A percentile compares a stretch with the other conserved stretches of the same genome.
These are phyloP conservation scores for Pelvicachromis taeniatus DNA, from an alignment of 2,113 vertebrate genomes.

Conservation along the genomic window DNA sequence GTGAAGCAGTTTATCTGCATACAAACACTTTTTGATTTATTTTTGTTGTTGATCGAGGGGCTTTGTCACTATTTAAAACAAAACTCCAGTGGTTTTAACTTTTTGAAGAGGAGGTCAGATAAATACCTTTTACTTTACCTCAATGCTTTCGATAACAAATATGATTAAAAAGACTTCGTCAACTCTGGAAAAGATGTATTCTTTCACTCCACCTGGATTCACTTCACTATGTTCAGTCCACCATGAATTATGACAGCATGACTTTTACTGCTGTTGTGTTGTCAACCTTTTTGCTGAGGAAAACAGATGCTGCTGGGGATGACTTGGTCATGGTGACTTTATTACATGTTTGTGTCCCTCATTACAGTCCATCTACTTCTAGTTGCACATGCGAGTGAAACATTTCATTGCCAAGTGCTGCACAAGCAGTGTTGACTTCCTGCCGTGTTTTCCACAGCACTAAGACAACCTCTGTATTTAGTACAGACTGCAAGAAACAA, in stretches of 20 bases:
- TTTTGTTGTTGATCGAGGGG: neutral
- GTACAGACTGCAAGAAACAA: neutral
- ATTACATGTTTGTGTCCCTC: neutral
- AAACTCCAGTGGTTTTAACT: neutral
- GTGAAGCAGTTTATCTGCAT: neutral
- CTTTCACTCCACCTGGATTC: neutral
- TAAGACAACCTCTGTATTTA: neutral
- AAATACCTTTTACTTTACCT: neutral
- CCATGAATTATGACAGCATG: neutral
- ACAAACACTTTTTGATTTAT: neutral
- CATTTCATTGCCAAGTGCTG: neutral
- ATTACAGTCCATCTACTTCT: neutral
- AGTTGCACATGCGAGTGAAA: neutral
- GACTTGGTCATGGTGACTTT: neutral
- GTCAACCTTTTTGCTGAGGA: too few relatives aligned
- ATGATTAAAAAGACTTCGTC: neutral
- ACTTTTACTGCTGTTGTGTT: too few relatives aligned
- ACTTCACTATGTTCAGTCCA: too few relatives aligned
- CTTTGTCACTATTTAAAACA: neutral
- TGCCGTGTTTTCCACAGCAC: neutral
- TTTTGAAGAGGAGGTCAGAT: neutral
- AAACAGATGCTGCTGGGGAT: neutral
- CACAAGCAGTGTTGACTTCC: neutral
- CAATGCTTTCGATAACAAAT: neutral
- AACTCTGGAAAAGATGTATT: neutral